Base-by-base conservation (phyloP, 1,140 invertebrate genomes). In the Formica selysi region DNA sequence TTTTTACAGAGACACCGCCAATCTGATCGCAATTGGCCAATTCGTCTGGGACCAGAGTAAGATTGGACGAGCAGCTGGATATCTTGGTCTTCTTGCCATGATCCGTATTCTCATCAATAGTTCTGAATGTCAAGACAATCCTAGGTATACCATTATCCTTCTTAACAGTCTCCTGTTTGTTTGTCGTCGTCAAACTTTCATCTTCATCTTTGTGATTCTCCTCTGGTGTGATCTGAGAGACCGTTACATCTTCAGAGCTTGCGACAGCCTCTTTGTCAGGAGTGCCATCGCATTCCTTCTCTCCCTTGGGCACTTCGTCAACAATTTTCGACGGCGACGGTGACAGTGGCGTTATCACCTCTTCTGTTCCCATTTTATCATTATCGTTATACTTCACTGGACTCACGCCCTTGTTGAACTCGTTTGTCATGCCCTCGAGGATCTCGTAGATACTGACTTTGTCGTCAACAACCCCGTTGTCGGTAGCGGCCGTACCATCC, bases 341-440 rank as follows among this genome's bases (percentile, higher is more conserved):
- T 41, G 38, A 3, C 0, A 4, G n/a, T 62, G 62, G 41, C 61
- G 54, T 65, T 65, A 59, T 64, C n/a, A 54, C 26, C 22, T 90
- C 65, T 8, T 90, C 89, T 16, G 29, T 0, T 19, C 36, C 61
- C 11, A 61, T 41, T 13, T 70, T 71, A 11, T 85, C 89, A 29
- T 32, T 71, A 61, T 64, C 62, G 61, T 32, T 65, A 81, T 16
- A 86, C 91, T 93, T 92, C 5, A 26, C 19, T 71, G 88, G 74
- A 44, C 85, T 89, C n/a, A 91, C 86, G 48, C 86, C 85, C 91
- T 92, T 94, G 79, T 95, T 95, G 85, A 95, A 95, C 85, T 95
- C 95, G 85, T 94, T 95, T 8, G 95, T 95, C 95, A 95, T 95
- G 38, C 95, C 93, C 44, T 95, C 94, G 19, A 95, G 89, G n/a